Percentiles rank a stretch among this genome's conserved stretches.
These are phyloP conservation scores for Heteromyza rotundicornis DNA, from an alignment of 2,888 invertebrate species.

Conservation along the genomic window DNA sequence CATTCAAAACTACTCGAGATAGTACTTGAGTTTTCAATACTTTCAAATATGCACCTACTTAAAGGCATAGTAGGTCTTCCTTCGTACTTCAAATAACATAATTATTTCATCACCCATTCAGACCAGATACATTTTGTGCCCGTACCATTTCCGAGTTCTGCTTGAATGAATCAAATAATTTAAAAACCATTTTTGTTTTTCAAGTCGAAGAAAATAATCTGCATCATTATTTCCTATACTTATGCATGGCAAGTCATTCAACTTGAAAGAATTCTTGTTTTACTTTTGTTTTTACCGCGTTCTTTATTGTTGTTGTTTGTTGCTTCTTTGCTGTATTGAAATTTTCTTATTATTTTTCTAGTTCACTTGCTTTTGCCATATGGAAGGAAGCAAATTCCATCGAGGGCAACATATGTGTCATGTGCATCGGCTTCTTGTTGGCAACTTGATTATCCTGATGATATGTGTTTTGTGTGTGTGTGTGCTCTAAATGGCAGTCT, in stretches of 20 bases:
- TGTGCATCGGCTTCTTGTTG: neutral
- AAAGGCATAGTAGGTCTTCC: no score
- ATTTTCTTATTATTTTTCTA: conserved; percentile 11
- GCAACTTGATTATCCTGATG: neutral
- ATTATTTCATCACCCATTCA: no score
- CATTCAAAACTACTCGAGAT: no score
- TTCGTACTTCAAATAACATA: no score
- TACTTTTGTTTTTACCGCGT: neutral
- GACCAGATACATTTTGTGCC: neutral
- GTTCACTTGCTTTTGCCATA: neutral
- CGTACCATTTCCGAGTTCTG: conserved; percentile 8
- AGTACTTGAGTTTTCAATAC: no score
- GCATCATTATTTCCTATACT: neutral
- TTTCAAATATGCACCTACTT: no score
- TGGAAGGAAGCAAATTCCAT: no score
- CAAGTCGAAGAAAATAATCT: no score
- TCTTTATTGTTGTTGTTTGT: neutral
- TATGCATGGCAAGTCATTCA: conserved; percentile 26
- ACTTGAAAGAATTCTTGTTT: conserved; percentile 18
- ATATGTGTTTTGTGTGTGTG: neutral
- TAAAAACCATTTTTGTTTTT: conserved; percentile 5
- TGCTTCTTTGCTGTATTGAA: conserved; percentile 1
- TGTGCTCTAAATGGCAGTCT: no score
- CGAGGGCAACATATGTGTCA: neutral
- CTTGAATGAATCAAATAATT: conserved; percentile 19